A percentile compares a stretch with the other conserved stretches of the same genome.
phyloP scores from a whole-genome alignment of 1,140 invertebrate species.

The Sarcophaga peregrina region DNA sequence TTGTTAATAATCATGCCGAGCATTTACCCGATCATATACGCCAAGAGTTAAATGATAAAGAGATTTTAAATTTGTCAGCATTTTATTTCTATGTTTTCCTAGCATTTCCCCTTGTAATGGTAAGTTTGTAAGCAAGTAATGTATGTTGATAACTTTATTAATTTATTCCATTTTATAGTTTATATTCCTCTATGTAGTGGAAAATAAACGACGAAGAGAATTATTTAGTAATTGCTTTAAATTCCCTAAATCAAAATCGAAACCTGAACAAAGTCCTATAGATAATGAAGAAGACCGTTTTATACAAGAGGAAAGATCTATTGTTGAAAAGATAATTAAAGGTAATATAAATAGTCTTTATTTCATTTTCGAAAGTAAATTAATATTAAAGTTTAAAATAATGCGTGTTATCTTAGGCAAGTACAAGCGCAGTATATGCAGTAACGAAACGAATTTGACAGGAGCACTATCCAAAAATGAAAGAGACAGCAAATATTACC shows the following conservation, averaged over 20 bases:
- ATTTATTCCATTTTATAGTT: constrained; percentile 44
- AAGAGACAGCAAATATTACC: too few species aligned
- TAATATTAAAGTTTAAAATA: too few species aligned
- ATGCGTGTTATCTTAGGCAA: too few species aligned
- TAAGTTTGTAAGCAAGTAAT: constrained; percentile 24
- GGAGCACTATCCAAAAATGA: too few species aligned
- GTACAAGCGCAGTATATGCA: too few species aligned
- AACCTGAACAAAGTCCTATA: background rate
- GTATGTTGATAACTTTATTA: background rate
- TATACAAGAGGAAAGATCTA: constrained; percentile 46
- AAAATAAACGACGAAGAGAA: constrained; percentile 55
- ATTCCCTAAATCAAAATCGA: background rate
- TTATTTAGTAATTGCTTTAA: constrained; percentile 42
- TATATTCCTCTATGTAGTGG: constrained; percentile 55
- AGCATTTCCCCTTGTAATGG: constrained; percentile 45
- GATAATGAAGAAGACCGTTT: constrained; percentile 37
- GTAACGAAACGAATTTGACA: too few species aligned
- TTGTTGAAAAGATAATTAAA: constrained; percentile 48
- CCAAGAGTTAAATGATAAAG: constrained; percentile 13
- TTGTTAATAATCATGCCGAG: constrained; percentile 48
- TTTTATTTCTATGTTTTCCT: constrained; percentile 55
- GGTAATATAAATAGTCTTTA: constrained; percentile 24
- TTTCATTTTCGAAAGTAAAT: background rate
- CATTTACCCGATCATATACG: constrained; percentile 19
- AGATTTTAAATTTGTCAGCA: constrained; percentile 31